Conservation (phyloP, 2,113 vertebrate genomes). For the Chamaetylas fuelleborni region DNA sequence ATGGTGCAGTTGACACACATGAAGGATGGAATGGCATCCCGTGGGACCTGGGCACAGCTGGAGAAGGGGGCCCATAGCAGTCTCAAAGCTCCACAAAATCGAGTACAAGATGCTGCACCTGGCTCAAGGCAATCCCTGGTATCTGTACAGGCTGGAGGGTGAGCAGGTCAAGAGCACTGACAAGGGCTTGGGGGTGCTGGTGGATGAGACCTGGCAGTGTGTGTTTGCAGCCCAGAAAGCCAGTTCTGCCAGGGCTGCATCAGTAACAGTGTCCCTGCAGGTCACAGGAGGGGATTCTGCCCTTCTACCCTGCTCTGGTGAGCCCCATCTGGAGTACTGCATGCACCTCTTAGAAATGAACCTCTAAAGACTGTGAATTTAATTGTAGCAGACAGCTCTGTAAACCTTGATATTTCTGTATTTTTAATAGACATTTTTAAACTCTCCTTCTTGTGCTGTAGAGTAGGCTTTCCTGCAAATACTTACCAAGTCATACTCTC, state of each 20-base stretch:
- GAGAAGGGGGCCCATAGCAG: not conserved
- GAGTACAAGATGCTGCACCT: not conserved
- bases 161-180: not conserved
- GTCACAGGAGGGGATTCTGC: not conserved
- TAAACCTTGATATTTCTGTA: not conserved
- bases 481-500: not conserved
- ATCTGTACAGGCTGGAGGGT: not conserved
- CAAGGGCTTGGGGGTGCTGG: not conserved
- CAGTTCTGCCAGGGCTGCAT: not conserved
- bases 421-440: not conserved
- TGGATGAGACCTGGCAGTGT: not conserved
- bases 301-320: not conserved
- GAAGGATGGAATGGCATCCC: not conserved
- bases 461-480: not conserved
- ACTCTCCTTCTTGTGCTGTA: not conserved
- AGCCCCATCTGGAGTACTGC: not conserved
- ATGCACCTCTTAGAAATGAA: not conserved
- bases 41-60: not conserved
- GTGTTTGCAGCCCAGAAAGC: not conserved
- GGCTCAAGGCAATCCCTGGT: not conserved
- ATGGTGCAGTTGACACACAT: not conserved
- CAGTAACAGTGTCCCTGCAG: not conserved
- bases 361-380: not conserved
- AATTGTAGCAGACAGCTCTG: not conserved
- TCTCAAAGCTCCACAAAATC: not conserved